Conservation (phyloP, 2,797 vertebrate species). For the Ceyx erithaca region DNA sequence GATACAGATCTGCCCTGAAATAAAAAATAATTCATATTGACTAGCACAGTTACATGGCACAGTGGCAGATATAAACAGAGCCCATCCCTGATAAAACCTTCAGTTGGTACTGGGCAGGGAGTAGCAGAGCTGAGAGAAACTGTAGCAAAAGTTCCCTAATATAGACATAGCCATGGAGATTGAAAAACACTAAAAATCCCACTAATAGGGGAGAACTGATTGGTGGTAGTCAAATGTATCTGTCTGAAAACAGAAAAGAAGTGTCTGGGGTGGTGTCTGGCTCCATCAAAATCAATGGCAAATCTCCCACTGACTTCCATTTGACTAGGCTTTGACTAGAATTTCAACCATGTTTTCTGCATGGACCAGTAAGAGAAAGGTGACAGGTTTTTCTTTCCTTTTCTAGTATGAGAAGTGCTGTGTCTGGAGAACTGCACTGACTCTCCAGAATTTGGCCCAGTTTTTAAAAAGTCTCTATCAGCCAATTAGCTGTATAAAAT, state of each 20-base stretch:
- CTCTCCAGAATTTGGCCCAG: neutral
- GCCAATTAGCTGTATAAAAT: slow-evolving; percentile 18
- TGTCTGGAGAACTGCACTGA: neutral
- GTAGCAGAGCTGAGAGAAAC: neutral
- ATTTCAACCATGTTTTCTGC: neutral
- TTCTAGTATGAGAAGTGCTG: neutral
- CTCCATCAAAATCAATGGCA: neutral
- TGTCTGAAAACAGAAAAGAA: slow-evolving; percentile 27
- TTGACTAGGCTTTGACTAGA: slow-evolving; percentile 14
- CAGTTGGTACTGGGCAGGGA: neutral
- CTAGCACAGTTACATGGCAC: neutral
- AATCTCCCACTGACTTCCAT: neutral
- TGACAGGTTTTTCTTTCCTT: neutral
- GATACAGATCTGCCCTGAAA: neutral
- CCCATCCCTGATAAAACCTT: neutral
- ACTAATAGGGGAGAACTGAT: neutral
- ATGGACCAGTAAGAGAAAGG: neutral
- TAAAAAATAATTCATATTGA: neutral
- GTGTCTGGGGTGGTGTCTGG: neutral
- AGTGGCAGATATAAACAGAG: neutral
- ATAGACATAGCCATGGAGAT: neutral
- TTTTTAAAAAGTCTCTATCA: neutral
- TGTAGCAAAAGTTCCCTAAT: neutral
- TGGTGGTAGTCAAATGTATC: neutral
- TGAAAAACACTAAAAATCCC: neutral